A percentile compares a stretch with the other conserved stretches of the same genome.
phyloP scores from a whole-genome alignment of 2,797 vertebrate species.

The Sebastes hubbsi region DNA sequence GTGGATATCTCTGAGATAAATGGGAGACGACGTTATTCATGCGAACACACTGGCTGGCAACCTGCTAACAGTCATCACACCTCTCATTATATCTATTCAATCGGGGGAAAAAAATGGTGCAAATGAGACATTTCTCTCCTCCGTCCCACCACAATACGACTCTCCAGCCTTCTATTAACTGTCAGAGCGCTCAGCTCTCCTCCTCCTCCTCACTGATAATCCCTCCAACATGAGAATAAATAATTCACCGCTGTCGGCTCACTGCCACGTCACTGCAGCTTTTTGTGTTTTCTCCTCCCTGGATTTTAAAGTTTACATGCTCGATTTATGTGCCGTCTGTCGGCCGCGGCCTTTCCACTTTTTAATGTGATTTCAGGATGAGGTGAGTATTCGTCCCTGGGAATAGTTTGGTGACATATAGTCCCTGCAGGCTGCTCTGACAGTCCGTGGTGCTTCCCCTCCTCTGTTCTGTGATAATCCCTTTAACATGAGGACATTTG shows the following conservation, averaged over 20 bases:
- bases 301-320: constrained; percentile 35
- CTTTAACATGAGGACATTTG: constrained; percentile 51
- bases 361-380: not conserved
- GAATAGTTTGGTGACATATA: not conserved
- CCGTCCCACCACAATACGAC: not conserved
- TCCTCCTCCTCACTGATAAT: constrained; percentile 41
- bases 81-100: constrained; percentile 35
- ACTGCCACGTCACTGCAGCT: constrained; percentile 37
- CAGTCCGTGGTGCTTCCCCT: not conserved
- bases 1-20: not conserved
- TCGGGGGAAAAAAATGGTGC: not conserved
- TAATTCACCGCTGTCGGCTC: constrained; percentile 55
- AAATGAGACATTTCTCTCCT: constrained; percentile 22
- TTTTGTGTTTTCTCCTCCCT: constrained; percentile 39
- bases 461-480: constrained; percentile 44
- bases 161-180: constrained; percentile 26
- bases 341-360: not conserved
- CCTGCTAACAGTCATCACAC: constrained; percentile 33
- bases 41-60: constrained; percentile 1
- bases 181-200: constrained; percentile 14
- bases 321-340: not conserved
- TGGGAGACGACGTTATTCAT: constrained; percentile 11
- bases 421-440: constrained; percentile 15
- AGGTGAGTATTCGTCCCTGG: not conserved
- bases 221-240: constrained; percentile 56